Conservation (phyloP, 2,797 vertebrate species). For the Melanotaenia pygmaea region DNA sequence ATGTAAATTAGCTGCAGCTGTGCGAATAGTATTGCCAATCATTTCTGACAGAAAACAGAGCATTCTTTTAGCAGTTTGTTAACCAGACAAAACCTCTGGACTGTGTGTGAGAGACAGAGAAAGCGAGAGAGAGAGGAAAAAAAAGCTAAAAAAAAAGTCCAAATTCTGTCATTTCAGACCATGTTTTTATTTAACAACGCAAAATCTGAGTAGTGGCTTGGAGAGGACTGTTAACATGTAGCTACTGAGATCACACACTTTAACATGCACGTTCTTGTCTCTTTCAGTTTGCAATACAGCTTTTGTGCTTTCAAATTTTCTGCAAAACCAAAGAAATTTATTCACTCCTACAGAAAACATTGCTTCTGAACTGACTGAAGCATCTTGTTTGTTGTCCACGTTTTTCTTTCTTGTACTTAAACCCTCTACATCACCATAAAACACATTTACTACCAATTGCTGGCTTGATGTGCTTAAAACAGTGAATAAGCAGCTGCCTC, state of each 20-base stretch:
- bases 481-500: too few relatives aligned
- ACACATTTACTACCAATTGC: neutral
- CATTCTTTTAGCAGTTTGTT: neutral
- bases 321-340: neutral
- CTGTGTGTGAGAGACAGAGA: neutral
- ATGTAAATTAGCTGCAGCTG: neutral
- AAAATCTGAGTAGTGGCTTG: too few relatives aligned
- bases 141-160: neutral
- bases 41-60: constrained; percentile 1
- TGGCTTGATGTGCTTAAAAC: too few relatives aligned
- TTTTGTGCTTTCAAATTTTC: neutral
- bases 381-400: neutral
- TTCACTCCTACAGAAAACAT: neutral
- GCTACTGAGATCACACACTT: too few relatives aligned
- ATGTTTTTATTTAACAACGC: too few relatives aligned
- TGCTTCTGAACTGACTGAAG: neutral
- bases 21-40: neutral
- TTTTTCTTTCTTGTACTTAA: neutral
- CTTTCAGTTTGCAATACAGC: too few relatives aligned
- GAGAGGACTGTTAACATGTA: too few relatives aligned
- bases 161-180: neutral
- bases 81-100: neutral
- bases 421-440: neutral
- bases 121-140: too few relatives aligned
- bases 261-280: too few relatives aligned